Conservation (phyloP, 2,888 invertebrate species). For the Volucella inanis region DNA sequence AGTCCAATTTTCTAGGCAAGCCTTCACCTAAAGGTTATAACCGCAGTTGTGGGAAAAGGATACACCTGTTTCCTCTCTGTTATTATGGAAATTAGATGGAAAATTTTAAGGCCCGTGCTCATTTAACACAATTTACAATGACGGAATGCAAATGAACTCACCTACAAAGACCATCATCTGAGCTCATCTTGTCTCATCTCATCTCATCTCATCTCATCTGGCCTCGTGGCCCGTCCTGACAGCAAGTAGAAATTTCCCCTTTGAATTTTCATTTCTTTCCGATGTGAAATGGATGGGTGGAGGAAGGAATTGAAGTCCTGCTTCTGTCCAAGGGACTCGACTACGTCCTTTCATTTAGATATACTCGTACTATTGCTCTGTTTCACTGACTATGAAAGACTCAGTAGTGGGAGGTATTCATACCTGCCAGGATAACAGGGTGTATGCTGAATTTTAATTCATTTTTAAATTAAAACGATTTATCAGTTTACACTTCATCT, state of each 20-base stretch:
- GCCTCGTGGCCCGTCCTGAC: background rate
- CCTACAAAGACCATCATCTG: conserved; percentile 11
- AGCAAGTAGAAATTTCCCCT: conserved; percentile 64
- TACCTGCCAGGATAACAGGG: background rate
- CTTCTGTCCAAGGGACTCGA: conserved; percentile 23
- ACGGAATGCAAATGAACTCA: conserved; percentile 49
- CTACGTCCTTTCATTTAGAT: conserved; percentile 36
- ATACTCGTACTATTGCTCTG: background rate
- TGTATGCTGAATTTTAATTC: conserved; percentile 66
- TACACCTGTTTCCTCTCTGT: background rate
- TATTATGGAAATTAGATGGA: conserved; percentile 61
- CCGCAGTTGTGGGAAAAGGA: conserved; percentile 1
- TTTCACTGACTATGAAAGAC: background rate
- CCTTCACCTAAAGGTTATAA: too few relatives aligned
- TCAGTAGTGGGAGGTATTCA: background rate
- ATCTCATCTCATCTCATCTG: background rate
- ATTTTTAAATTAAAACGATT: conserved; percentile 72
- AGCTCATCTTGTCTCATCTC: too few relatives aligned
- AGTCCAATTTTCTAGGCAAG: too few relatives aligned
- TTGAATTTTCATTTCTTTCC: conserved; percentile 59
- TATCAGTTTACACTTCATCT: conserved; percentile 72
- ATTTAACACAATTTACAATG: conserved; percentile 49
- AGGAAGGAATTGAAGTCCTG: background rate
- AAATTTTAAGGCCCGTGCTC: conserved; percentile 35
- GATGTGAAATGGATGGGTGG: conserved; percentile 8